These are phyloP conservation scores for Phyllopteryx taeniolatus DNA, from an alignment of 2,113 vertebrate species.

Conservation along the genomic window DNA sequence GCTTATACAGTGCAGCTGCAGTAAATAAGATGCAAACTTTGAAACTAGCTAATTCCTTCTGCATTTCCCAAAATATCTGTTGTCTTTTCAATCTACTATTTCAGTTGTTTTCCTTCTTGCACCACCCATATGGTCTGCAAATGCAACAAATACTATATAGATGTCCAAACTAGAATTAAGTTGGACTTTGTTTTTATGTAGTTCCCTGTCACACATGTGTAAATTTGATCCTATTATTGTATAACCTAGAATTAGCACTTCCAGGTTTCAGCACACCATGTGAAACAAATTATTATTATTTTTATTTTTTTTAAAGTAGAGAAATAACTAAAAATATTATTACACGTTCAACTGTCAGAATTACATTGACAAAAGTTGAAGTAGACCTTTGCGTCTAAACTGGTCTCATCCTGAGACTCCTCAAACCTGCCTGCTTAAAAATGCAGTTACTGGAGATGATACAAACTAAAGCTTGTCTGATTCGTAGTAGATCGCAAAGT, in stretches of 20 bases:
- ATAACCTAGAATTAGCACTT: neutral
- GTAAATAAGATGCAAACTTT: slow-evolving; percentile 35
- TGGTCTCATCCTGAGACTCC: too few relatives aligned
- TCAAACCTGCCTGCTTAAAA: too few relatives aligned
- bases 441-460: too few relatives aligned
- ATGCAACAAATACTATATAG: too few relatives aligned
- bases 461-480: neutral
- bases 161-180: too few relatives aligned
- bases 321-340: too few relatives aligned
- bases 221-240: neutral
- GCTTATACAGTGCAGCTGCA: slow-evolving; percentile 47
- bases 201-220: neutral
- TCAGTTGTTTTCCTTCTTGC: too few relatives aligned
- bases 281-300: neutral
- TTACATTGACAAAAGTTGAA: too few relatives aligned
- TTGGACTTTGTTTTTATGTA: neutral
- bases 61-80: slow-evolving; percentile 44
- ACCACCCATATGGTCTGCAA: too few relatives aligned
- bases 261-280: neutral
- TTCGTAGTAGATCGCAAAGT: neutral
- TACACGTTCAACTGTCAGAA: too few relatives aligned
- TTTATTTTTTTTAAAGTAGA: too few relatives aligned
- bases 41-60: slow-evolving; percentile 36
- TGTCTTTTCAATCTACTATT: slow-evolving; percentile 46
- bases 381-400: too few relatives aligned